Evolutionary conservation across 2,113 vertebrate species (phyloP).

Genomic region (Protobothrops flavoviridis): DNA sequence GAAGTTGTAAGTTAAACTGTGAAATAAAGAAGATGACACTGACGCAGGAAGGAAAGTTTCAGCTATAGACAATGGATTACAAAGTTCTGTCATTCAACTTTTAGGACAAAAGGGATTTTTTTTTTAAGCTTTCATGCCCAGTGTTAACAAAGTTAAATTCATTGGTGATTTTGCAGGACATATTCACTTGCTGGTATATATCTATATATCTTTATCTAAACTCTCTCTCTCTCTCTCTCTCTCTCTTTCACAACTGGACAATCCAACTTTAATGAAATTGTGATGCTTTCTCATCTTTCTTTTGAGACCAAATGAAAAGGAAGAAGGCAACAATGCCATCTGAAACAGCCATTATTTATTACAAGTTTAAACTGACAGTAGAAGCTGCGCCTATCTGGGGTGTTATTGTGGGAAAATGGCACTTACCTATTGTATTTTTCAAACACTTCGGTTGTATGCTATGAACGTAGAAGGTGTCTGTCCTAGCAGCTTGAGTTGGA

Average conservation of each 20-base stretch:
- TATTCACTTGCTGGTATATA: slow-evolving; percentile 47
- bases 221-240: not conserved
- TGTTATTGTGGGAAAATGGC: slow-evolving; percentile 46
- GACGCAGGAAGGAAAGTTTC: not conserved
- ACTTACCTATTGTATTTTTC: slow-evolving; percentile 38
- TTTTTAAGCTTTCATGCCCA: slow-evolving; percentile 24
- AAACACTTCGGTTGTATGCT: slow-evolving; percentile 37
- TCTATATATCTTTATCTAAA: slow-evolving; percentile 53
- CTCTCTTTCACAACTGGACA: slow-evolving; percentile 9
- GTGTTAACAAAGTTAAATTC: slow-evolving; percentile 42
- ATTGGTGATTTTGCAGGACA: slow-evolving; percentile 58
- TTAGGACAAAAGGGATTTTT: not conserved
- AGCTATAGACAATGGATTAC: not conserved
- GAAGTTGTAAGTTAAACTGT: slow-evolving; percentile 13
- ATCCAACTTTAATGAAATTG: slow-evolving; percentile 59
- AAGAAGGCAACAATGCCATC: slow-evolving; percentile 44
- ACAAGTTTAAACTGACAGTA: slow-evolving; percentile 62
- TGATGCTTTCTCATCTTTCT: slow-evolving; percentile 53
- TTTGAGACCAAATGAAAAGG: slow-evolving; percentile 35
- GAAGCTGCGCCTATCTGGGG: slow-evolving; percentile 25
- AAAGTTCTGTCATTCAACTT: not conserved
- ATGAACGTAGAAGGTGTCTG: slow-evolving; percentile 33
- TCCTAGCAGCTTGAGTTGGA: slow-evolving; percentile 24
- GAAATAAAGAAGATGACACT: slow-evolving; percentile 14
- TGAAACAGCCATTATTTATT: slow-evolving; percentile 64